Conservation (phyloP, 2,797 vertebrate genomes). For the Enteromius unitaeniatus region DNA sequence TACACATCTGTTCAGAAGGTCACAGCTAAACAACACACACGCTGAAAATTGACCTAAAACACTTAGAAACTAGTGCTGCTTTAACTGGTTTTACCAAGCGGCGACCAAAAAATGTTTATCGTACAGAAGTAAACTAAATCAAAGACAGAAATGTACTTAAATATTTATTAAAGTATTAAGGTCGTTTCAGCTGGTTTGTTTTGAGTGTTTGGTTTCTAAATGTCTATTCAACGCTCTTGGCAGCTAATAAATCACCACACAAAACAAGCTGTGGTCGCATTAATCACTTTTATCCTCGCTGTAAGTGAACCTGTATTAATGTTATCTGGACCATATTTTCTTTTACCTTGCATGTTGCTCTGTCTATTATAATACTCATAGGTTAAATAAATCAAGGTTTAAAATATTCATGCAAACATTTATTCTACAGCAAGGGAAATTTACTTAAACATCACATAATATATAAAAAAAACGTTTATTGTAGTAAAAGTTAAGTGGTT, state of each 20-base stretch:
- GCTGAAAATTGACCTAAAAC: constrained; percentile 5
- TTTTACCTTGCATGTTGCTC: not conserved
- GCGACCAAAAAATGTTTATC: not conserved
- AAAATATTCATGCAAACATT: not conserved
- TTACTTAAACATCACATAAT: not conserved
- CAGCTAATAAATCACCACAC: not conserved
- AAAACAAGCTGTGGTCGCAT: not conserved
- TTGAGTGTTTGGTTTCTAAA: constrained; percentile 28
- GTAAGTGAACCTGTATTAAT: not conserved
- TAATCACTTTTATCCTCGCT: not conserved
- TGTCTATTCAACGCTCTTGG: constrained; percentile 14
- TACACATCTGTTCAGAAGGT: constrained; percentile 46
- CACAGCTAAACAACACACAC: constrained; percentile 22
- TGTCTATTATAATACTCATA: not conserved
- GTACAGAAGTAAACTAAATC: constrained; percentile 2
- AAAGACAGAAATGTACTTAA: not conserved
- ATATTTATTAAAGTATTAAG: constrained; percentile 22
- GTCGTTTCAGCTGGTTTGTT: not conserved
- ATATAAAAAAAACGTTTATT: not conserved
- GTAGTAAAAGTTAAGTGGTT: not conserved
- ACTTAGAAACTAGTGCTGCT: constrained; percentile 12
- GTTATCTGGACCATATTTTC: not conserved
- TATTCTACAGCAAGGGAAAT: not conserved
- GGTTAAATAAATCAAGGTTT: not conserved
- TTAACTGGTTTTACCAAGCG: not conserved